Conservation (phyloP, 1,140 invertebrate species). For the Centruroides sculpturatus region DNA sequence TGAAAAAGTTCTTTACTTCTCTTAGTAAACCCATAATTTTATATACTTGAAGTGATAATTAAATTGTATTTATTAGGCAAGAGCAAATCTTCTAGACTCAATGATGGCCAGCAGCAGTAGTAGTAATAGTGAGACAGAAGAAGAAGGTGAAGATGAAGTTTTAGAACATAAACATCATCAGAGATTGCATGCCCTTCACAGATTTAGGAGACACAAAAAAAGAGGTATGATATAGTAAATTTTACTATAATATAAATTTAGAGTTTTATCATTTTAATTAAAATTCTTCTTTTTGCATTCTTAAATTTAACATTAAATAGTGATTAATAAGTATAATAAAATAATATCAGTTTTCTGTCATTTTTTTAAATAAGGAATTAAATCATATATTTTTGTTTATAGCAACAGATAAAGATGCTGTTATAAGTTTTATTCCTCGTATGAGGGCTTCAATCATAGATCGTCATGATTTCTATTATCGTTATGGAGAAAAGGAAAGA, state of each 20-base stretch:
- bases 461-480: conserved; percentile 53
- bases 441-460: conserved; percentile 51
- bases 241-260: neutral
- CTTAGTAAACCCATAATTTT: neutral
- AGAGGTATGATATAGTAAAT: conserved; percentile 47
- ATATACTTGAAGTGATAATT: neutral
- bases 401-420: conserved; percentile 38
- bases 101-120: conserved; percentile 41
- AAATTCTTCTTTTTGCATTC: neutral
- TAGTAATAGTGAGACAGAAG: conserved; percentile 20
- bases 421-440: conserved; percentile 34
- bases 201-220: conserved; percentile 49
- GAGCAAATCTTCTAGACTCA: conserved; percentile 54
- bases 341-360: neutral
- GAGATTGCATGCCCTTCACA: conserved; percentile 49
- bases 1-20: too few species aligned
- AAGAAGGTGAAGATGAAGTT: conserved; percentile 36
- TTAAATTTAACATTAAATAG: neutral
- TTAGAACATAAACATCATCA: conserved; percentile 29
- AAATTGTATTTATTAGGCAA: conserved; percentile 35
- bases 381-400: conserved; percentile 22
- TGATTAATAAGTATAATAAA: neutral
- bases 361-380: neutral
- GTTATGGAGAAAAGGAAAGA: conserved; percentile 57
- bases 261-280: neutral